Evolutionary conservation across 2,797 vertebrate species (phyloP), one percentile per base, ranked within the genome.

Genomic region (Eleutherodactylus coqui): DNA sequence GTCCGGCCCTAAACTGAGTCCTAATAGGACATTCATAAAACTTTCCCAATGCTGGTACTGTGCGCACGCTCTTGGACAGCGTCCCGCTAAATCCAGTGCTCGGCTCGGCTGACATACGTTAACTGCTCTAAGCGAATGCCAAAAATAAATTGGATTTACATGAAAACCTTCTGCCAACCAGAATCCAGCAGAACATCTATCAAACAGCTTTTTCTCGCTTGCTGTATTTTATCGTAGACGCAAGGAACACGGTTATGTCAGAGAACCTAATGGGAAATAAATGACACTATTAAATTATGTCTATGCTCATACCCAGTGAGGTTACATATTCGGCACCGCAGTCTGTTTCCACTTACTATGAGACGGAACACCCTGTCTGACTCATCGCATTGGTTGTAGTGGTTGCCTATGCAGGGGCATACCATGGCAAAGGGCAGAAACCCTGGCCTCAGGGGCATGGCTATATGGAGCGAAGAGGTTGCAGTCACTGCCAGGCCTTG

Each of bases 111-210:
- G 78, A 80, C 43, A 80, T 49, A 27, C 5, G 58, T 64, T 3
- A 14, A 36, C 43, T 13, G 79, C 45, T 32, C 34, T 1, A 14
- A 45, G 36, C 16, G 5, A 51, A 8, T 53, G 79, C 62, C 62
- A 81, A 70, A 70, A 69, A 34, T 36, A n/a, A 41, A 72, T 69
- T 73, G 81, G 62, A 70, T 81, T 49, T 51, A 49, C 45, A 51
- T 81, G 62, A 69, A 51, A 70, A 49, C 47, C 43, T 70, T 70
- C 79, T 81, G 79, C 62, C 79, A 81, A 45, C 62, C 62, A n/a
- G 43, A 49, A 70, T 81, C 11, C n/a, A 13, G 45, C 58, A 49
- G 29, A 49, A 69, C 27, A 69, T 81, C 64, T 36, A 69, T 81
- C 43, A n/a, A 24, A 62, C 38, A 19, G 27, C 9, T 69, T 81